Percentiles rank a stretch among this genome's conserved stretches.
Evolutionary conservation across 2,888 invertebrate species (phyloP).

Genomic region (Theodoxus fluviatilis): DNA sequence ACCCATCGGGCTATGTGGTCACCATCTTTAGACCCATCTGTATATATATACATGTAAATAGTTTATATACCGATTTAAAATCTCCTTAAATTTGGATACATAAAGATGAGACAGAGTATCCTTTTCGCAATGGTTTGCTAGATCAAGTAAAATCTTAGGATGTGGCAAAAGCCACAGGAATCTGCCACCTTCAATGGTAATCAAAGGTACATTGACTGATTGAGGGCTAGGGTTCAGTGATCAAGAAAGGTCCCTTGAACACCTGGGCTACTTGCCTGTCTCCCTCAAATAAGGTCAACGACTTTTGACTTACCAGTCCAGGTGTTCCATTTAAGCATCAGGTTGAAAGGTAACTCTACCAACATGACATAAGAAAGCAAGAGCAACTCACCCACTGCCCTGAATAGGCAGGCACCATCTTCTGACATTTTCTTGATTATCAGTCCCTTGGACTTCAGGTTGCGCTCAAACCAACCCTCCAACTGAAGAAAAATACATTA

Average conservation of each 20-base stretch:
- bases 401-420: conserved; percentile 87
- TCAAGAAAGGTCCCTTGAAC: too few relatives aligned
- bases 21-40: too few relatives aligned
- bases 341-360: neutral
- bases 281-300: neutral
- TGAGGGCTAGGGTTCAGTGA: too few relatives aligned
- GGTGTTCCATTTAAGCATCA: neutral
- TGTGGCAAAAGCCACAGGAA: neutral
- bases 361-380: neutral
- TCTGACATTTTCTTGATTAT: conserved; percentile 83
- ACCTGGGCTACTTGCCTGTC: too few relatives aligned
- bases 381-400: conserved; percentile 74
- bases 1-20: too few relatives aligned
- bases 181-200: neutral
- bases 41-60: too few relatives aligned
- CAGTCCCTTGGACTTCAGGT: conserved; percentile 76
- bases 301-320: neutral
- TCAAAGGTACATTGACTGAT: neutral
- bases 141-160: neutral
- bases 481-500: conserved; percentile 66
- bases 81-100: too few relatives aligned
- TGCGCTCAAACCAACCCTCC: conserved; percentile 76
- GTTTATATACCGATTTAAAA: too few relatives aligned
- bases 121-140: too few relatives aligned
- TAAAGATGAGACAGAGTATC: too few relatives aligned